phyloP scores from a whole-genome alignment of 2,888 invertebrate genomes.

The Mayetiola destructor region DNA sequence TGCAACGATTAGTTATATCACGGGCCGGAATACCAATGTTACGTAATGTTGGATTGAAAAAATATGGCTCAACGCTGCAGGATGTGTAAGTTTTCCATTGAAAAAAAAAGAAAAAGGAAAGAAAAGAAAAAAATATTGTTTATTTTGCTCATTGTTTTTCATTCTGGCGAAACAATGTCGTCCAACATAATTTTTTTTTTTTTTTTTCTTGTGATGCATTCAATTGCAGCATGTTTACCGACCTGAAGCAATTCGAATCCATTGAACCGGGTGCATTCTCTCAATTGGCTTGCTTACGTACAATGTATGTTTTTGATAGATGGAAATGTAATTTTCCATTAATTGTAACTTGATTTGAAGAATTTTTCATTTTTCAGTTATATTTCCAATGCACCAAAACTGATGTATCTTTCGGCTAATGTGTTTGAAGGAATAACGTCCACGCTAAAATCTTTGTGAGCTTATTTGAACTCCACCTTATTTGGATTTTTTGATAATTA shows the following conservation, averaged over 20 bases:
- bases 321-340: too few species aligned
- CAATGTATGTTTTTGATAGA: conserved; percentile 22
- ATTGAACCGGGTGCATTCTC: conserved; percentile 33
- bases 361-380: conserved; percentile 38
- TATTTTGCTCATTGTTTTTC: too few species aligned
- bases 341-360: conserved; percentile 16
- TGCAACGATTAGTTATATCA: conserved; percentile 31
- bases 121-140: neutral
- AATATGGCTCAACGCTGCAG: conserved; percentile 27
- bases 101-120: too few species aligned
- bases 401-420: conserved; percentile 37
- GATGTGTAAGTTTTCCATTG: conserved; percentile 32
- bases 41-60: conserved; percentile 29
- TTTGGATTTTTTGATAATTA: neutral
- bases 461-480: neutral
- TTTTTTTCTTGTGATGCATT: too few species aligned
- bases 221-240: conserved; percentile 19
- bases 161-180: too few species aligned
- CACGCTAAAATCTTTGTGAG: conserved; percentile 44
- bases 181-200: too few species aligned
- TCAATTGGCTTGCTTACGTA: conserved; percentile 19
- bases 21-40: conserved; percentile 30
- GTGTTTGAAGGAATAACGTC: conserved; percentile 31
- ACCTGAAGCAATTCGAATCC: conserved; percentile 27
- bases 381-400: conserved; percentile 50